Evolutionary conservation across 2,888 invertebrate genomes (phyloP).

Genomic region (Choristoneura rosaceana): DNA sequence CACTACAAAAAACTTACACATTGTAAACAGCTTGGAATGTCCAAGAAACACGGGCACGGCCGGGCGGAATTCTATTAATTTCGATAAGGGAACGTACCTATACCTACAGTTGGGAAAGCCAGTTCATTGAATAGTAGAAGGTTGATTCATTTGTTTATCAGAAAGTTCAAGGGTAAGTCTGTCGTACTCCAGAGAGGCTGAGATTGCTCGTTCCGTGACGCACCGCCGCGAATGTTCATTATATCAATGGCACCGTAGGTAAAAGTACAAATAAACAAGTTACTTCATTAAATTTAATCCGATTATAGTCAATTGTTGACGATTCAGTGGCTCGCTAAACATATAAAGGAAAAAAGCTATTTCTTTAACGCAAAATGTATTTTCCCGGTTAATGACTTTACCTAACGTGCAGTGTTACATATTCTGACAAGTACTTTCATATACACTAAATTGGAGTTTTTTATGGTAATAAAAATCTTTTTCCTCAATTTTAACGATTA

Average conservation of each 20-base stretch:
- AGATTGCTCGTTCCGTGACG: slow-evolving; percentile 12
- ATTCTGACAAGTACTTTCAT: too few relatives aligned
- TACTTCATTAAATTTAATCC: background rate
- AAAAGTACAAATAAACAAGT: background rate
- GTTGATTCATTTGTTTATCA: slow-evolving; percentile 36
- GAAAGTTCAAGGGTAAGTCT: slow-evolving; percentile 37
- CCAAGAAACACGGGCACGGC: background rate
- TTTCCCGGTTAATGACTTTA: background rate
- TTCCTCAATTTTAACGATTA: background rate
- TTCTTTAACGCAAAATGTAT: background rate
- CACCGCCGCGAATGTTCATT: slow-evolving; percentile 1
- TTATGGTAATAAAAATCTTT: background rate
- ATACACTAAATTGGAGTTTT: too few relatives aligned
- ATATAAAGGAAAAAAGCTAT: background rate
- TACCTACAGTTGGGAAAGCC: slow-evolving; percentile 13
- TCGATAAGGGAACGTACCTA: background rate
- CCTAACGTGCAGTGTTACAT: too few relatives aligned
- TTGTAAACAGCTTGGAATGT: background rate
- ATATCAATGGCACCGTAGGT: slow-evolving; percentile 16
- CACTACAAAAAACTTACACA: too few relatives aligned
- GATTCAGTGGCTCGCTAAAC: background rate
- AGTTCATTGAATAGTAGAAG: slow-evolving; percentile 35
- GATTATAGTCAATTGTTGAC: background rate
- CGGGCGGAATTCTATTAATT: background rate
- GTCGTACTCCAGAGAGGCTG: slow-evolving; percentile 12